Evolutionary conservation across 2,888 invertebrate species (phyloP), one percentile per base, ranked within the genome.

Genomic region (Amphipyra tragopoginis): DNA sequence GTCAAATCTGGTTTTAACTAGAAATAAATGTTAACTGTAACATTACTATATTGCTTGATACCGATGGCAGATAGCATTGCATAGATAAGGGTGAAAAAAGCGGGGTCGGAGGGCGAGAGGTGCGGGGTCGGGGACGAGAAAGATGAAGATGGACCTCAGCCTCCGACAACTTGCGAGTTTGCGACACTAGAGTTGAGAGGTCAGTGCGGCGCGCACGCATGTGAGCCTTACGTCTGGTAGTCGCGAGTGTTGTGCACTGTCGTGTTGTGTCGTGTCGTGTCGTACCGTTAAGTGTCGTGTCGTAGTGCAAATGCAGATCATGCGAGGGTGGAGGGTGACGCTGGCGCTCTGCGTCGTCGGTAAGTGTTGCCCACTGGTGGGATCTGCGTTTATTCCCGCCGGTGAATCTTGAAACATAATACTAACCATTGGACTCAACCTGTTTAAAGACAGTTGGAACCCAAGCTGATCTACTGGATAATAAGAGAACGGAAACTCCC

Each of bases 281-380:
- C 21, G 21, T 21, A 21, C 21, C 21, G 21, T 21, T 21, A 2
- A 21, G 49, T 39, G 26, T 21, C n/a, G 52, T 47, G 49, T 36
- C 33, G 57, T 13, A 34, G 47, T 14, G 7, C 15, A 29, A 21
- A 8, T 5, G 39, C 15, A 13, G 34, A 38, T 21, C 57, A 71
- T 71, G 70, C 34, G 29, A 26, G 36, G 7, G 21, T 65, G 57
- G 65, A 47, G 36, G 5, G n/a, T 44, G 33, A 43, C 59, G 45
- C 47, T 71, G 55, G 56, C 57, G 60, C 61, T 72, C 7, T 72
- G 75, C 55, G 52, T 34, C 15, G 9, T 52, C 29, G 65, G 72
- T 72, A 49, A 72, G 72, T 61, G 43, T 14, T 39, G 13, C 39
- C 13, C 39, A n/a, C 2, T 3, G 5, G 5, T 39, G 7, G 7